Conservation (phyloP, 2,888 invertebrate species). For the Dicyrtomina minuta region DNA sequence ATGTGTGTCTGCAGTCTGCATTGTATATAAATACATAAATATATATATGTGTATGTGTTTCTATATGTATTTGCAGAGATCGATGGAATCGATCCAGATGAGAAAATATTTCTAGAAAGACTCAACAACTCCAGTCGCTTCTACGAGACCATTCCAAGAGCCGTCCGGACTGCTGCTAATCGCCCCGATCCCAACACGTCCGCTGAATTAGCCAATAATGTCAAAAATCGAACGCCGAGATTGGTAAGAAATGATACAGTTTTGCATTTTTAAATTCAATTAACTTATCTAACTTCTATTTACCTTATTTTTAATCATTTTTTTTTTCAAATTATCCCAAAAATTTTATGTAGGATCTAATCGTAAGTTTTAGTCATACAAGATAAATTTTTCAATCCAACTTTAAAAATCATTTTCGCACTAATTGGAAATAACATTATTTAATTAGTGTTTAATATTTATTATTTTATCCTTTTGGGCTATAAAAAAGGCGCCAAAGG, state of each 20-base stretch:
- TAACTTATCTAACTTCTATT: neutral
- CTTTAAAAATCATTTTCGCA: no score
- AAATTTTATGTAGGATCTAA: no score
- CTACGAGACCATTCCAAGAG: slow-evolving; percentile 53
- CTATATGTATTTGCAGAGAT: slow-evolving; percentile 40
- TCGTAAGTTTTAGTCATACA: no score
- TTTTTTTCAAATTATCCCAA: neutral
- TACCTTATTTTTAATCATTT: neutral
- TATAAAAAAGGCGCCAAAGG: no score
- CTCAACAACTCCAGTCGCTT: slow-evolving; percentile 53
- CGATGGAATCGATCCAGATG: slow-evolving; percentile 53
- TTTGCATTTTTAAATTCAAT: neutral
- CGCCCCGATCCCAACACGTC: slow-evolving; percentile 47
- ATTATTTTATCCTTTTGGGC: no score
- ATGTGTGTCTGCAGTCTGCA: neutral
- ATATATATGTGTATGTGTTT: neutral
- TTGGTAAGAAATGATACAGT: slow-evolving; percentile 36
- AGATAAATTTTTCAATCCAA: no score
- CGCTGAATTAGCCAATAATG: slow-evolving; percentile 51
- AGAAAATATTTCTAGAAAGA: slow-evolving; percentile 53
- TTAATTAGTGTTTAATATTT: no score
- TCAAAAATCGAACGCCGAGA: slow-evolving; percentile 47
- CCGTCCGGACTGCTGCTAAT: slow-evolving; percentile 50
- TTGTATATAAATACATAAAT: no score
- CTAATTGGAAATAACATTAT: no score